Evolutionary conservation across 1,140 invertebrate species (phyloP).

Genomic region (Probaryconus sp.): DNA sequence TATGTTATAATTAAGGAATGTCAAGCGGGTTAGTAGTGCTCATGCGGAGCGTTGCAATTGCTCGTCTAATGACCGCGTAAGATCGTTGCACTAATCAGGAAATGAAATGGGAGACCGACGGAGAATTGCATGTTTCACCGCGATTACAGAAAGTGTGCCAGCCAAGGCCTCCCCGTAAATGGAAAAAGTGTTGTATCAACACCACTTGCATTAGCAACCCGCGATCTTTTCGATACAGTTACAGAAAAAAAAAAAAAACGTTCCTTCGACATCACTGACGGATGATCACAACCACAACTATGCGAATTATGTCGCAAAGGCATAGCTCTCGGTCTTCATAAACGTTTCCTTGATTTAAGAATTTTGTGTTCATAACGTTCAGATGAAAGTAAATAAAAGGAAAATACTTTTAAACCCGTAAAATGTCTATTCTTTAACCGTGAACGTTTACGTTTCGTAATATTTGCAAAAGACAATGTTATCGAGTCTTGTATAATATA

Average conservation of each 20-base stretch:
- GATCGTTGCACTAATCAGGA: slow-evolving; percentile 75
- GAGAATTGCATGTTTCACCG: slow-evolving; percentile 73
- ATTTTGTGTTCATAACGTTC: no score
- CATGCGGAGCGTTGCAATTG: slow-evolving; percentile 44
- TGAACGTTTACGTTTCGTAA: slow-evolving; percentile 3
- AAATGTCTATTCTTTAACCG: no score
- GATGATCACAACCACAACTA: no score
- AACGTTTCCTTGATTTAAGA: no score
- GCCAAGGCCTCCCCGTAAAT: slow-evolving; percentile 55
- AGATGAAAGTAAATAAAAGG: no score
- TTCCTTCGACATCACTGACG: no score
- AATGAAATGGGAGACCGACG: slow-evolving; percentile 66
- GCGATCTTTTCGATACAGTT: neutral
- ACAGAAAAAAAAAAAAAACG: no score
- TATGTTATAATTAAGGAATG: slow-evolving; percentile 41
- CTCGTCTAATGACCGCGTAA: slow-evolving; percentile 67
- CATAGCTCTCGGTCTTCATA: no score
- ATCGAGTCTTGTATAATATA: slow-evolving; percentile 2
- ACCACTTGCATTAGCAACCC: slow-evolving; percentile 9
- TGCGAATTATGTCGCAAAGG: no score
- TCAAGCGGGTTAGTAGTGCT: slow-evolving; percentile 25
- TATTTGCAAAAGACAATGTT: slow-evolving; percentile 22
- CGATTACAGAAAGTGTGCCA: slow-evolving; percentile 70
- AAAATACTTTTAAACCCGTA: no score
- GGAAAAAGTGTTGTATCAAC: slow-evolving; percentile 57